Percentiles rank a stretch among this genome's conserved stretches.
These are phyloP conservation scores for Torymus tubicola DNA, from an alignment of 2,888 invertebrate species.

Conservation along the genomic window DNA sequence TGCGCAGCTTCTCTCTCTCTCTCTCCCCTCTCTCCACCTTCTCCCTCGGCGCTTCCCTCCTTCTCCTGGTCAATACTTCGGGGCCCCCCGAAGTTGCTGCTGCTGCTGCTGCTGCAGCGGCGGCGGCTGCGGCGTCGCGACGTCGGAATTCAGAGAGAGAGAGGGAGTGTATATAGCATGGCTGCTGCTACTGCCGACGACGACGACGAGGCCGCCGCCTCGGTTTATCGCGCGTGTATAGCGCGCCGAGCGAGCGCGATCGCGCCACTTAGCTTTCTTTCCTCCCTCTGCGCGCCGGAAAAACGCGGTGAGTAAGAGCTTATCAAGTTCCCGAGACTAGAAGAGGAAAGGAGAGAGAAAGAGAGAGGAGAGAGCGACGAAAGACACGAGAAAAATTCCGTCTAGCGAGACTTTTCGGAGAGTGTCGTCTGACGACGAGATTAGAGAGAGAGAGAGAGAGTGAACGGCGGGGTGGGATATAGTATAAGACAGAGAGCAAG, in stretches of 20 bases:
- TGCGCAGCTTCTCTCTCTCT: slow-evolving; percentile 42
- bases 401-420: slow-evolving; percentile 30
- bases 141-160: slow-evolving; percentile 67
- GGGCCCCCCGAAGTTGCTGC: slow-evolving; percentile 57
- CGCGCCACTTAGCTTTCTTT: slow-evolving; percentile 42
- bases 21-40: slow-evolving; percentile 51
- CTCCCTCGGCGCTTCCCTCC: slow-evolving; percentile 57
- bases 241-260: slow-evolving; percentile 20
- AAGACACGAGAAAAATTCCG: slow-evolving; percentile 47
- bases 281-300: slow-evolving; percentile 33
- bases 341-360: neutral
- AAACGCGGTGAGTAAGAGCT: slow-evolving; percentile 55
- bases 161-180: slow-evolving; percentile 61
- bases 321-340: slow-evolving; percentile 46
- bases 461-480: slow-evolving; percentile 8
- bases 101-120: slow-evolving; percentile 60
- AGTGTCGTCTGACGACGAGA: slow-evolving; percentile 49
- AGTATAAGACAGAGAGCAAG: neutral
- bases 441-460: slow-evolving; percentile 34
- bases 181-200: slow-evolving; percentile 64
- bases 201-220: too few species aligned
- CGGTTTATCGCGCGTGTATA: slow-evolving; percentile 27
- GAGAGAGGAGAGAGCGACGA: neutral
- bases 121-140: slow-evolving; percentile 68
- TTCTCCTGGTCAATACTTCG: slow-evolving; percentile 74